phyloP scores from a whole-genome alignment of 2,888 invertebrate species.

The Machimus rusticus region DNA sequence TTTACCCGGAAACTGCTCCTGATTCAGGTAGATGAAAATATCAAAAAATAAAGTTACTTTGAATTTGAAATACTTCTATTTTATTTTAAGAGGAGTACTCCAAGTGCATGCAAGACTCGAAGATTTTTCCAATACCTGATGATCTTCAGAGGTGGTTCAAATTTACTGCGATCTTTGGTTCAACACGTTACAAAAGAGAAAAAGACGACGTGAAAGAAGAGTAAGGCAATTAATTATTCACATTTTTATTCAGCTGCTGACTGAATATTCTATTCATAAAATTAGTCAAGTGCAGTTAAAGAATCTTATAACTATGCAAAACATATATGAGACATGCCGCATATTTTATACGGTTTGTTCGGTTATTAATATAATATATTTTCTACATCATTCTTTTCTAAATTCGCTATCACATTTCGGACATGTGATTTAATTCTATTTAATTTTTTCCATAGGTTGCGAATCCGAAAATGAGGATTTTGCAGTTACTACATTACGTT shows the following conservation, averaged over 20 bases:
- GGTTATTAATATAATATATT: too few species aligned
- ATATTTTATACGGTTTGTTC: too few species aligned
- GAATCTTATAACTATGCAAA: too few species aligned
- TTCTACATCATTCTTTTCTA: too few species aligned
- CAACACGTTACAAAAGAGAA: neutral
- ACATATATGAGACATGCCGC: too few species aligned
- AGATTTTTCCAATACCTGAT: slow-evolving; percentile 53
- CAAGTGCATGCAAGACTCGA: slow-evolving; percentile 23
- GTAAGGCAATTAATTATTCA: neutral
- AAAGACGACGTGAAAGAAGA: neutral
- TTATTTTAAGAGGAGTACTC: neutral
- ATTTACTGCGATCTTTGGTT: slow-evolving; percentile 44
- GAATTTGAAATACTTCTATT: neutral
- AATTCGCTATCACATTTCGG: too few species aligned
- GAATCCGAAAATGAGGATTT: too few species aligned
- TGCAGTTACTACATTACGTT: too few species aligned
- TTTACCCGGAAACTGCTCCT: neutral
- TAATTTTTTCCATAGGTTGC: too few species aligned
- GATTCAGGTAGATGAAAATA: neutral
- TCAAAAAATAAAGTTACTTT: neutral
- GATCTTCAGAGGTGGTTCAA: slow-evolving; percentile 56
- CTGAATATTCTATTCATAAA: neutral
- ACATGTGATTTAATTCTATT: too few species aligned
- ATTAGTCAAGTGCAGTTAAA: neutral
- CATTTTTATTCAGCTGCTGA: neutral